These are phyloP conservation scores for Sorex araneus DNA, from an alignment of 2,113 vertebrate species.

Conservation along the genomic window DNA sequence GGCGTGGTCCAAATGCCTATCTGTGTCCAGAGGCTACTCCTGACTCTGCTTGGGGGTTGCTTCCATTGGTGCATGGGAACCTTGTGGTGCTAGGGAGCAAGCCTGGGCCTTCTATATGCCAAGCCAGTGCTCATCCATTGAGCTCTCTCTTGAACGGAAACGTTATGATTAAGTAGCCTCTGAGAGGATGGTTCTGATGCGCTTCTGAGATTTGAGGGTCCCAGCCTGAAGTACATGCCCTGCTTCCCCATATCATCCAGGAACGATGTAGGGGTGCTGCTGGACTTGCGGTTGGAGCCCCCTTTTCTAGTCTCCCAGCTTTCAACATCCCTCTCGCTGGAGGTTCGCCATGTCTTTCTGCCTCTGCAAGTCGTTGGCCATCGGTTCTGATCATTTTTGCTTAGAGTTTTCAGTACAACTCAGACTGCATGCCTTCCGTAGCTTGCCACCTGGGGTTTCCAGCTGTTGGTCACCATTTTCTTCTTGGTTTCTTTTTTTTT, in stretches of 20 bases:
- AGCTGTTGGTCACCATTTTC: constrained; percentile 16
- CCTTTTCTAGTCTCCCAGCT: background rate
- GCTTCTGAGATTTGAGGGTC: too few relatives aligned
- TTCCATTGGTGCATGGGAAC: too few relatives aligned
- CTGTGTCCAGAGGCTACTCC: too few relatives aligned
- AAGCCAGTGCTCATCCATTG: too few relatives aligned
- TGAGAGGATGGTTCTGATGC: background rate
- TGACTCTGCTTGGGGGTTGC: too few relatives aligned
- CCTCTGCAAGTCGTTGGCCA: background rate
- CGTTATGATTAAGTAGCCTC: constrained; percentile 3
- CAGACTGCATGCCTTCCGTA: background rate
- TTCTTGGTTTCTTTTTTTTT: background rate
- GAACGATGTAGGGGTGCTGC: background rate
- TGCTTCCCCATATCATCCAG: background rate
- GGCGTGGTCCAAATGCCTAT: too few relatives aligned
- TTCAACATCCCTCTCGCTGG: background rate
- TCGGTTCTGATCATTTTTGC: constrained; percentile 25
- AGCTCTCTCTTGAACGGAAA: constrained; percentile 2
- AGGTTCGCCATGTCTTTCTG: background rate
- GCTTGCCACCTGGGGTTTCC: background rate
- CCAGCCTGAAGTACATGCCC: background rate
- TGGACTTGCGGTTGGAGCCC: background rate
- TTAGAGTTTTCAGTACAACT: constrained; percentile 1
- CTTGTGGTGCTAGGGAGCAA: too few relatives aligned
- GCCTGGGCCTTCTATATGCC: too few relatives aligned